A percentile compares a stretch with the other conserved stretches of the same genome.
These are phyloP conservation scores for Ciona savignyi DNA, from an alignment of 23 tunicate species.

Conservation along the genomic window DNA sequence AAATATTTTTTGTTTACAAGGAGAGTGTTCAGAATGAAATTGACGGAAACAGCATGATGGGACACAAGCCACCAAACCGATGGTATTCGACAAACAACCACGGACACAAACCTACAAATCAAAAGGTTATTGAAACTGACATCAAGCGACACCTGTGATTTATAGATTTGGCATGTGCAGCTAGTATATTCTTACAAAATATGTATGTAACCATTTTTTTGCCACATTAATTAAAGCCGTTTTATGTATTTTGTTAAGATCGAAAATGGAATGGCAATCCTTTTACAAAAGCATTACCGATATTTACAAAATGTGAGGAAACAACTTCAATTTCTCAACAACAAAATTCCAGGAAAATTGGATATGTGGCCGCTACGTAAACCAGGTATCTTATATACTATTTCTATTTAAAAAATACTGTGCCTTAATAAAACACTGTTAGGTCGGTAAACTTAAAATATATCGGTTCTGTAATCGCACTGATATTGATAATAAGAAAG, in stretches of 20 bases:
- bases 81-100: slow-evolving; percentile 8
- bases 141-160: too few species aligned
- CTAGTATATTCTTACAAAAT: too few species aligned
- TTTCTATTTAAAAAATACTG: background rate
- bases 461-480: too few species aligned
- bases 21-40: slow-evolving; percentile 13
- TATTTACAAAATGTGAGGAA: slow-evolving; percentile 1
- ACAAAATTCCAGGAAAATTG: slow-evolving; percentile 1
- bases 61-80: slow-evolving; percentile 21
- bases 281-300: slow-evolving; percentile 1
- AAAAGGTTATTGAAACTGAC: background rate
- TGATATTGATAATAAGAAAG: too few species aligned
- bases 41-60: slow-evolving; percentile 23
- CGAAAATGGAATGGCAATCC: background rate
- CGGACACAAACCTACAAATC: too few species aligned
- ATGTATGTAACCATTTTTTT: too few species aligned
- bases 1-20: background rate
- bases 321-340: slow-evolving; percentile 4
- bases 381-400: background rate
- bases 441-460: background rate
- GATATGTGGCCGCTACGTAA: slow-evolving; percentile 14
- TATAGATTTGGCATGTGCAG: too few species aligned
- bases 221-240: too few species aligned
- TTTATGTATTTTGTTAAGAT: slow-evolving; percentile 7
- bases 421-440: background rate